Evolutionary conservation across 2,113 vertebrate genomes (phyloP).

Genomic region (Oxyura jamaicensis): DNA sequence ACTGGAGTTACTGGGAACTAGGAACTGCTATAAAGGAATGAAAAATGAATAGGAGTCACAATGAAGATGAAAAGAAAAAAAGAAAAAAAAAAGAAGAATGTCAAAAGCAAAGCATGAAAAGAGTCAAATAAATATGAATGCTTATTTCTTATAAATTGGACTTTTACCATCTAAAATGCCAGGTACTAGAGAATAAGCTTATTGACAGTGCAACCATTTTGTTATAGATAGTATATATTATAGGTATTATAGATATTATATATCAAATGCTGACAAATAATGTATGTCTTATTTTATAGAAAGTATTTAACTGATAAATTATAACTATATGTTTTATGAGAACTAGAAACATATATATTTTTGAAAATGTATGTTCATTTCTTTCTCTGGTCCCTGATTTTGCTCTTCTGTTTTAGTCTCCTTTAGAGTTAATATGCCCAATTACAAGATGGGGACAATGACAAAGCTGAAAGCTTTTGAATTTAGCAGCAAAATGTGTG

Average conservation of each 20-base stretch:
- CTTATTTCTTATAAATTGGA: neutral
- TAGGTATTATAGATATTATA: too few species aligned
- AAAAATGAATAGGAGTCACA: neutral
- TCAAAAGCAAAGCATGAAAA: neutral
- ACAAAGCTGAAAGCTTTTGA: constrained; percentile 37
- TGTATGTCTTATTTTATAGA: neutral
- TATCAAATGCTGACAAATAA: too few species aligned
- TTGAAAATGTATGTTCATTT: neutral
- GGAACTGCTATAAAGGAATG: neutral
- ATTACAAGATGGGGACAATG: constrained; percentile 9
- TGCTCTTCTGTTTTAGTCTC: neutral
- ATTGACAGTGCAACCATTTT: neutral
- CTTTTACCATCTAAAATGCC: neutral
- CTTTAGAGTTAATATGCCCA: neutral
- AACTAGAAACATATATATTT: neutral
- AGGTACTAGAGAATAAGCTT: neutral
- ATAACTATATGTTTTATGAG: neutral
- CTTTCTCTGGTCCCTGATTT: neutral
- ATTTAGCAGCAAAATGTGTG: constrained; percentile 11
- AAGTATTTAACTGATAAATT: neutral
- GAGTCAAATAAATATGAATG: neutral
- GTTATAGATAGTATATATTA: neutral
- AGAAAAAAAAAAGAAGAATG: neutral
- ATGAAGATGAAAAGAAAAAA: neutral
- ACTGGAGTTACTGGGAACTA: neutral